Evolutionary conservation across 2,888 invertebrate genomes (phyloP), one percentile per base, ranked within the genome.

Genomic region (Troilus luridus): DNA sequence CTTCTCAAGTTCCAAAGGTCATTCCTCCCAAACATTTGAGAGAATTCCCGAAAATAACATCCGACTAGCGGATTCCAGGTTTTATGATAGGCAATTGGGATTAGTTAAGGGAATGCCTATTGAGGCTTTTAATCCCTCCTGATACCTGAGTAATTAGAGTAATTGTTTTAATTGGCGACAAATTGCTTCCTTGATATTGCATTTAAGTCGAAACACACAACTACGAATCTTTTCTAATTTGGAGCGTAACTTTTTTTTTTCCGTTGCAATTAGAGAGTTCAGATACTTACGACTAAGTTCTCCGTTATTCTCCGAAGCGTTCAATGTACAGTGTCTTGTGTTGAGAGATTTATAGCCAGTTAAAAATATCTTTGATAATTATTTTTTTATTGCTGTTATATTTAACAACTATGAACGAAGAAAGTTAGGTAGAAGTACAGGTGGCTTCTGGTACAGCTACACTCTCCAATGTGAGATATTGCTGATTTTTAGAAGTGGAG

Each of bases 41-140:
- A 41, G 72, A 77, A 77, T 77, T 77, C 72, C 72, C 41, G 17
- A 77, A 77, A 41, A 77, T 77, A 77, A 67, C 67, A 67, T 24
- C 19, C 67, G 5, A 5, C 67, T 67, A 67, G 17, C 72, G 72
- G 72, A 27, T 77, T 41, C 17, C 9, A 41, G 72, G 21, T 77
- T 77, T 77, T 77, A 77, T 41, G 72, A 77, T 77, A 41, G 72
- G 41, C 41, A 41, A 77, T 77, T 12, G 67, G 67, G 24, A 67
- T 67, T 24, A 14, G 24, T 24, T 24, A 24, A 2, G 67, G 67
- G 67, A 12, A 67, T 24, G 67, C 24, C 12, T 67, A 24, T 67
- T 67, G 11, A 2, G 5, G 12, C 24, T n/a, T 67, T 12, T 24
- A 67, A 67, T 67, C 14, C 24, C 67, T 67, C 9, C 67, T 24